phyloP scores from a whole-genome alignment of 2,888 invertebrate species.

The Dicycla oo region DNA sequence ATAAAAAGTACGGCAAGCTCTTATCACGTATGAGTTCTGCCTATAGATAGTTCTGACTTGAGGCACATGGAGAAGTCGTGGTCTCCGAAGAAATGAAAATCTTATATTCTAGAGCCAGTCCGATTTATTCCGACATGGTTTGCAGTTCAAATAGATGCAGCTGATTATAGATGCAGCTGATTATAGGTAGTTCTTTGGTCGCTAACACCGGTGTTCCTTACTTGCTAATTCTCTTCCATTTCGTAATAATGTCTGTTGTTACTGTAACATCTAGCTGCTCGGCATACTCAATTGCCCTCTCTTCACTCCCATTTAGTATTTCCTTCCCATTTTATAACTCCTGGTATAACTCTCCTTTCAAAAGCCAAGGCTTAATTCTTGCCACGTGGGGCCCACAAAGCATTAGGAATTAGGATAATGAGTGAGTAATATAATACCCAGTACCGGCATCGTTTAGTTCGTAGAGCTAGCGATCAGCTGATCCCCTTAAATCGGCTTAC shows the following conservation, averaged over 20 bases:
- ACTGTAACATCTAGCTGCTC: neutral
- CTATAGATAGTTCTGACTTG: no score
- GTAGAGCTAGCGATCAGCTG: conserved; percentile 57
- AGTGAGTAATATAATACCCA: conserved; percentile 42
- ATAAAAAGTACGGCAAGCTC: no score
- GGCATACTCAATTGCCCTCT: no score
- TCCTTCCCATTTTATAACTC: no score
- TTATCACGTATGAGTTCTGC: no score
- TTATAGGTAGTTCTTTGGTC: neutral
- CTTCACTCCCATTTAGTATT: no score
- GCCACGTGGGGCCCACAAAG: conserved; percentile 21
- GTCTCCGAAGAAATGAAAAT: no score
- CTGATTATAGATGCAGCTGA: no score
- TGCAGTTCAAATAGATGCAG: neutral
- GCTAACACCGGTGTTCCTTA: neutral
- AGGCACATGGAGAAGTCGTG: no score
- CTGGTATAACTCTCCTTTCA: neutral
- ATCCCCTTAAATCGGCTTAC: conserved; percentile 59
- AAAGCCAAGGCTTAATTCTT: conserved; percentile 11
- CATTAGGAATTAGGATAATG: conserved; percentile 41
- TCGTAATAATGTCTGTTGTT: neutral
- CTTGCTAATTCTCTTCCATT: neutral
- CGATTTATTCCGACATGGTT: neutral
- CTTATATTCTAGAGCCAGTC: neutral
- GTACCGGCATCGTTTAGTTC: conserved; percentile 50